Conservation (phyloP, 2,113 vertebrate species). For the Chionodraco myersi region DNA sequence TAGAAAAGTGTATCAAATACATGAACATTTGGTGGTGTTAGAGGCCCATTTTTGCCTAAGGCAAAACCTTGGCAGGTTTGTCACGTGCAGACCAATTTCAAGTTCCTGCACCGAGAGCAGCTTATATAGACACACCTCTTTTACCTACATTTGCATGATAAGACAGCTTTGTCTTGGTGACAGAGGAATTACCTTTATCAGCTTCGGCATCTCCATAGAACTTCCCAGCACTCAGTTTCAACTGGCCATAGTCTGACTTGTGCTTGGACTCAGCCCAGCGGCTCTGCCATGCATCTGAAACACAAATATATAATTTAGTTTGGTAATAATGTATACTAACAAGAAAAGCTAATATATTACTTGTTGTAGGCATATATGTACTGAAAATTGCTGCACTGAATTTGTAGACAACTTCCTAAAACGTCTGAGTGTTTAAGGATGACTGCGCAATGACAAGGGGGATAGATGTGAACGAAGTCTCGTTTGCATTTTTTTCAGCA, state of each 20-base stretch:
- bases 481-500: background rate
- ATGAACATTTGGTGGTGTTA: too few relatives aligned
- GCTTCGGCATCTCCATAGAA: slow-evolving; percentile 93
- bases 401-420: background rate
- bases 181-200: slow-evolving; percentile 89
- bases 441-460: too few relatives aligned
- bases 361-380: background rate
- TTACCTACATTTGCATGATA: slow-evolving; percentile 29
- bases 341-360: background rate
- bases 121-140: background rate
- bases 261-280: slow-evolving; percentile 94
- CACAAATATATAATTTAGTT: background rate
- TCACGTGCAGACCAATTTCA: too few relatives aligned
- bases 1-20: background rate
- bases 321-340: too few relatives aligned
- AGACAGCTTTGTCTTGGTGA: background rate
- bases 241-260: slow-evolving; percentile 93
- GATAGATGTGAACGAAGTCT: too few relatives aligned
- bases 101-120: background rate
- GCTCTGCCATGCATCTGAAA: slow-evolving; percentile 85
- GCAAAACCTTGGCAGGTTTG: background rate
- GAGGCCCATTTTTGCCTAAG: too few relatives aligned
- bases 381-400: background rate
- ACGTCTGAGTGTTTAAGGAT: too few relatives aligned
- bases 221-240: slow-evolving; percentile 88